Percentiles rank a stretch among this genome's conserved stretches.
Evolutionary conservation across 2,888 invertebrate genomes (phyloP).

Genomic region (Dolichopus griseipennis): DNA sequence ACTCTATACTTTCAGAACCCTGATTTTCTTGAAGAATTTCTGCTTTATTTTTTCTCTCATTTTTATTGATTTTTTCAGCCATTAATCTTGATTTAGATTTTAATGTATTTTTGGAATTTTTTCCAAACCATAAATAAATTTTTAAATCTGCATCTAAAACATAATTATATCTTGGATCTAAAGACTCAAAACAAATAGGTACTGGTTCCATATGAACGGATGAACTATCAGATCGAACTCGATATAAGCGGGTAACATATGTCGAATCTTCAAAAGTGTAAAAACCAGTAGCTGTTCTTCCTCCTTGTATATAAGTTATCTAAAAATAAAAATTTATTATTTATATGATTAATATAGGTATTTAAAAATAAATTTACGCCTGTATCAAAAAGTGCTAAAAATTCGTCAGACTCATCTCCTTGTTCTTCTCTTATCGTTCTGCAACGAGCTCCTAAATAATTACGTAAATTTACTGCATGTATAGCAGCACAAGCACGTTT

Average conservation of each 20-base stretch:
- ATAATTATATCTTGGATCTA: slow-evolving; percentile 89
- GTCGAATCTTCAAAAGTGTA: slow-evolving; percentile 90
- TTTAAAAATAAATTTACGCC: slow-evolving; percentile 51
- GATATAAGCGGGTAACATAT: slow-evolving; percentile 73
- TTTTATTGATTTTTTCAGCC: slow-evolving; percentile 97
- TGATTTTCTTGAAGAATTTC: slow-evolving; percentile 78
- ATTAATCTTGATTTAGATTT: slow-evolving; percentile 69
- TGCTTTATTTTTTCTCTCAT: slow-evolving; percentile 91
- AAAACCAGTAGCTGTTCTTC: slow-evolving; percentile 86
- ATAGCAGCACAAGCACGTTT: slow-evolving; percentile 56
- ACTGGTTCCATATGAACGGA: slow-evolving; percentile 87
- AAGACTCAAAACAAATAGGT: slow-evolving; percentile 54
- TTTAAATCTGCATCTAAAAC: slow-evolving; percentile 77
- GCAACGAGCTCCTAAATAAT: slow-evolving; percentile 87
- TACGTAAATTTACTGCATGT: slow-evolving; percentile 96
- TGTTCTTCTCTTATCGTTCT: slow-evolving; percentile 96
- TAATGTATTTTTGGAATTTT: slow-evolving; percentile 75
- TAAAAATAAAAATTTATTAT: not conserved
- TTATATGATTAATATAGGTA: not conserved
- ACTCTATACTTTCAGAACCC: slow-evolving; percentile 70
- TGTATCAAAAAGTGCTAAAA: slow-evolving; percentile 81
- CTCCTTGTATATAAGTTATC: not conserved
- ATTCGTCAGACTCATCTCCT: slow-evolving; percentile 91
- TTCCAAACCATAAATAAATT: slow-evolving; percentile 78
- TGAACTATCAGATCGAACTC: slow-evolving; percentile 80